Base-by-base conservation (phyloP, 2,113 vertebrate species). In the Channa maculata region DNA sequence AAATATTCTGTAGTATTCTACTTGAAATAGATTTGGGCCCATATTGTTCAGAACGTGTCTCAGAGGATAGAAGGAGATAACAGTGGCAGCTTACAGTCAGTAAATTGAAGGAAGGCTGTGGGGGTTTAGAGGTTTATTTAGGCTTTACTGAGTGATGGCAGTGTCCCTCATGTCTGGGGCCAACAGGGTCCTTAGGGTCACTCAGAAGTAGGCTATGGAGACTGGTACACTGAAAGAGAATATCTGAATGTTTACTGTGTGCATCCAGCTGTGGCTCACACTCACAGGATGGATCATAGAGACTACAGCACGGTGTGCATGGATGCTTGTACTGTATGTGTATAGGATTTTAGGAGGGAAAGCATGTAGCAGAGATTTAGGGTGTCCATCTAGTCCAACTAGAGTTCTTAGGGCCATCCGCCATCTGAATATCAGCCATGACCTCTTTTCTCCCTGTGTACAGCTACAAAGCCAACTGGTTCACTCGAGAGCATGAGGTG, bases 401-500 rank as follows among this genome's bases (percentile, higher is more conserved):
- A 74, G 71, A 75, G 76, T 88, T 87, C 83, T 91, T 73, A 85
- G 73, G 73, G 65, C 75, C 1, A 9, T 36, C 41, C 14, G 79
- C 87, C 89, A 89, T 90, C 76, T 92, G 88, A 88, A 63, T 15
- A 57, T 44, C 55, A 53, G 79, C 81, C 85, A 88, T 92, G 90
- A 90, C 92, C 90, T 91, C 89, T 66, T 91, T 91, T 87, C 78
- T 72, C 54, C 72, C 72, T 13, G 71, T 14, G n/a, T 69, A 71
- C 54, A 39, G 63, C 77, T 36, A 71, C 71, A 85, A 79, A 87
- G 79, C 88, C 90, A 89, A 86, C 65, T 86, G 70, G 86, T 85
- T 74, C 90, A 91, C 10, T 37, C 8, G 34, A 79, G 64, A 51
- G 54, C 62, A 74, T 61, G 67, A 85, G 81, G 74, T 83, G 84